Evolutionary conservation across 2,888 invertebrate species (phyloP).

Genomic region (Adelognathus sp.): DNA sequence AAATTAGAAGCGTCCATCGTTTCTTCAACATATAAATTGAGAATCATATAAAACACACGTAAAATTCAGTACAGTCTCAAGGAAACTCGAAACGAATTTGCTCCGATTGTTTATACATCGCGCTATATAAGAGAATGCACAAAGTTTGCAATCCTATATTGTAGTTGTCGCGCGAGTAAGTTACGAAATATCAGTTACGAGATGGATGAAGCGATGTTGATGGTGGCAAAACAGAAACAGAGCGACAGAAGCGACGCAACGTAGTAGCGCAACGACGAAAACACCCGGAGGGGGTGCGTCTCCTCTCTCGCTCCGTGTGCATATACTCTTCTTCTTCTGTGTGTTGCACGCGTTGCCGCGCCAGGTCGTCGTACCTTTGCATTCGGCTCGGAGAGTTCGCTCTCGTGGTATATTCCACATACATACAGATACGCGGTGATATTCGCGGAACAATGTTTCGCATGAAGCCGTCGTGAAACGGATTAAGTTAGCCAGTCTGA

Average conservation of each 20-base stretch:
- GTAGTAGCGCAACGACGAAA: neutral
- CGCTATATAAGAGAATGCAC: neutral
- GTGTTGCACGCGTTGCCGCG: neutral
- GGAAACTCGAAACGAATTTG: neutral
- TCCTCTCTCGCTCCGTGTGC: constrained; percentile 3
- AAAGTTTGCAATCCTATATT: neutral
- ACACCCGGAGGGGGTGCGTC: neutral
- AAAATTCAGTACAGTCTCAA: too few species aligned
- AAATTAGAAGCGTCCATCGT: too few species aligned
- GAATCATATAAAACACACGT: too few species aligned
- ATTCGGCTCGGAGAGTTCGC: neutral
- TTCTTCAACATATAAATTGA: too few species aligned
- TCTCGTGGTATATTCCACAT: neutral
- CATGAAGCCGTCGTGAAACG: constrained; percentile 22
- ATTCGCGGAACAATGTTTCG: constrained; percentile 20
- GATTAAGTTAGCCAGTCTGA: constrained; percentile 40
- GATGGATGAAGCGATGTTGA: neutral
- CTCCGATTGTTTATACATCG: neutral
- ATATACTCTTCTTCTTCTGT: neutral
- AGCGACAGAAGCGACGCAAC: neutral
- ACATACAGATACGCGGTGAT: neutral
- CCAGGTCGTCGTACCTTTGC: neutral
- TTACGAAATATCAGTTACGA: constrained; percentile 10
- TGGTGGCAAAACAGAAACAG: neutral
- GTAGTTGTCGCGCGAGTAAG: constrained; percentile 11